Evolutionary conservation across 2,888 invertebrate genomes (phyloP), one percentile per base, ranked within the genome.

Genomic region (Romanomermis culicivorax): DNA sequence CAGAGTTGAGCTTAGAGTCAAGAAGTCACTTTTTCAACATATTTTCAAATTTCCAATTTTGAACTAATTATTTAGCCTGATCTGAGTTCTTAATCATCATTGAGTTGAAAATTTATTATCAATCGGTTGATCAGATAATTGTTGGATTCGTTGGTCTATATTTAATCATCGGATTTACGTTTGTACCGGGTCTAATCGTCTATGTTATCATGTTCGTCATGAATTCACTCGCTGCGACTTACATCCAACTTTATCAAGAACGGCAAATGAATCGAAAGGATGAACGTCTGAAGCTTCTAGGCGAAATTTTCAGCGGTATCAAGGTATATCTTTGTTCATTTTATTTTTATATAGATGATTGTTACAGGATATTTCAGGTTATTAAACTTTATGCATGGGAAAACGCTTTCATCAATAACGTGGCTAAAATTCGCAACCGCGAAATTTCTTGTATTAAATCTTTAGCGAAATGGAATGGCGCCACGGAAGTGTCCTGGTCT

Each of bases 221-320:
- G 11, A 45, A 36, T 36, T 36, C 36, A 36, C 17, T 17, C 7
- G 17, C 17, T 11, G 17, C 17, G 17, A 11, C 36, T 11, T 17
- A 7, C 17, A 36, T 36, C 11, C 36, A 36, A 36, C 11, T 17
- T 7, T 17, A 36, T 24, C 45, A 64, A 62, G 81, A 83, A 51
- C 77, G 77, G 58, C 86, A 86, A 70, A 86, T 88, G 85, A 83
- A 84, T 65, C 81, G 81, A 69, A 87, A 88, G 72, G 88, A 88
- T 65, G 82, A 84, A 65, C 76, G 88, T 62, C 85, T 87, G 1
- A 87, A 87, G 65, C 72, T 86, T 45, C 85, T 87, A 83, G 86
- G 84, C 65, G 87, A 88, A 75, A 80, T 87, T 58, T 76, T 87
- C 54, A 83, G 81, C 68, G 86, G 86, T 49, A 86, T 87, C 59